phyloP scores from a whole-genome alignment of 2,888 invertebrate genomes.

The Dendrolimus pini region DNA sequence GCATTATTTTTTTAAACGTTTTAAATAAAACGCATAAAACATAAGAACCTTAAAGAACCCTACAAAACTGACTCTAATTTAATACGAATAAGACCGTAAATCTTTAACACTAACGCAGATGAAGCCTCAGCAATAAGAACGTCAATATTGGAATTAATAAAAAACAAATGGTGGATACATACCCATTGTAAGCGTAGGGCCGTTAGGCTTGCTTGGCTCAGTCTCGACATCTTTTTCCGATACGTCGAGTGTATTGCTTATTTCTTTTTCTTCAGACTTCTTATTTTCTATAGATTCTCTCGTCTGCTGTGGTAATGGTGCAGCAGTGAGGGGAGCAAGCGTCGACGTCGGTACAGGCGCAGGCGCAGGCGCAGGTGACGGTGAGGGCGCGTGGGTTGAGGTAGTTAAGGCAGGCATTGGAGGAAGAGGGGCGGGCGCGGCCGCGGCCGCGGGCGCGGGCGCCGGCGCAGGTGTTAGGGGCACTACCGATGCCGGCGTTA shows the following conservation, averaged over 20 bases:
- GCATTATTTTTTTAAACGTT: too few species aligned
- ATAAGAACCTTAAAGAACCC: too few species aligned
- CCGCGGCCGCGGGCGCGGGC: constrained; percentile 16
- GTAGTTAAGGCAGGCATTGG: constrained; percentile 12
- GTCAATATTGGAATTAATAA: too few species aligned
- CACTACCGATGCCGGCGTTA: constrained; percentile 3
- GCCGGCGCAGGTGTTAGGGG: constrained; percentile 17
- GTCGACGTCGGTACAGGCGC: constrained; percentile 4
- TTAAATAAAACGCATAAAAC: too few species aligned
- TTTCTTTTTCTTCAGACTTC: constrained; percentile 43
- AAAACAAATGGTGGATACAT: constrained; percentile 20
- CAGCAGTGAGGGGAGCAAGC: constrained; percentile 16
- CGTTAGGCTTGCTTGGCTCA: constrained; percentile 31
- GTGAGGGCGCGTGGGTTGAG: constrained; percentile 7
- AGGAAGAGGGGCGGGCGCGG: constrained; percentile 9
- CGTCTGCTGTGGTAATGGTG: constrained; percentile 43
- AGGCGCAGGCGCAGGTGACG: constrained; percentile 9
- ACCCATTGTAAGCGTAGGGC: constrained; percentile 38
- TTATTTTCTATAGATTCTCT: constrained; percentile 43
- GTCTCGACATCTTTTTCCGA: constrained; percentile 23
- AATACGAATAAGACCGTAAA: too few species aligned
- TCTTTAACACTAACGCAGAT: too few species aligned
- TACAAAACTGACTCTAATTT: too few species aligned
- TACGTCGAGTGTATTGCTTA: constrained; percentile 22
- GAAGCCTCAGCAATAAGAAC: too few species aligned